Base-by-base conservation (phyloP, 2,888 invertebrate genomes). In the Imbricaverruca yamaguchii region DNA sequence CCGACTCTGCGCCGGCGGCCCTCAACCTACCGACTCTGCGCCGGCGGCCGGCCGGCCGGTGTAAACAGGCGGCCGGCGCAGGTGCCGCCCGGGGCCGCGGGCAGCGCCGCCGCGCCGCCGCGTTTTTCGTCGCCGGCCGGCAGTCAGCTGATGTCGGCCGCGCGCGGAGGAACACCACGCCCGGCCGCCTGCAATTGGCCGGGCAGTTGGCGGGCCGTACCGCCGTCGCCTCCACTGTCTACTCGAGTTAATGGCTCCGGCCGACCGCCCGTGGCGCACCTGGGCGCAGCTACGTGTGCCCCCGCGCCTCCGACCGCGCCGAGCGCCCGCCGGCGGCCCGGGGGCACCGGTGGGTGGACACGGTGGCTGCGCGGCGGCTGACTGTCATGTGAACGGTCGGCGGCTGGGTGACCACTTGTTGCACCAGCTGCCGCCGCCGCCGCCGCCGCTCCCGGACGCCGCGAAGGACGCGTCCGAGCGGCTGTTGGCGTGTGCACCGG, bases 381-480 rank as follows among this genome's bases (percentile, higher is more conserved):
- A 3, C 0, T 15, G 69, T 15, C 69, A 69, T 39, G 69, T 69
- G 69, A 69, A 39, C 69, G 69, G 39, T 39, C 39, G 39, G 39
- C 39, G 39, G 39, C 39, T 39, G 39, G 69, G 39, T 39, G 69
- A 23, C 69, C 69, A 69, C 69, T 69, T 69, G 69, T 69, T 69
- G 69, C 69, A 15, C 15, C 15, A 39, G 61, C 61, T 13, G 61
- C 61, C 18, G 18, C 18, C 61, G 13, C 7, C 18, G 61, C 61
- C 18, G 18, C 18, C 61, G 13, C 7, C 18, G 18, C 61, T 15
- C 13, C 61, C 15, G 13, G 61, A 15, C 61, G 61, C 61, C 18
- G 61, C 15, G 61, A 18, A 18, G 15, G 61, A 61, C 61, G 61
- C 18, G 15, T 15, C 12, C 12, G 61, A 18, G 2, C 61, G 61